Conservation (phyloP, 2,888 invertebrate genomes). For the Eupeodes latifasciatus region DNA sequence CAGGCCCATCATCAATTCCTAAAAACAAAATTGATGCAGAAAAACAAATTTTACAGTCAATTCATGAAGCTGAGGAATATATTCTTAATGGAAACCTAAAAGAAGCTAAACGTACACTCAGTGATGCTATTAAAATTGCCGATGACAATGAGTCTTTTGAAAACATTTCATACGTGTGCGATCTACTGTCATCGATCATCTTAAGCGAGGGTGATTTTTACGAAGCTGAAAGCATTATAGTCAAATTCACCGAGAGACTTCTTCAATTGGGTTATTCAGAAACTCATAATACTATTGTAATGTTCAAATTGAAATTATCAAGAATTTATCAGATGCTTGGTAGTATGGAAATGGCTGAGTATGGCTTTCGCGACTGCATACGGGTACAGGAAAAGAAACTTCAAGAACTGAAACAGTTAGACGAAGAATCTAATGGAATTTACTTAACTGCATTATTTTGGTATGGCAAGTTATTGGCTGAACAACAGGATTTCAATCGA, state of each 20-base stretch:
- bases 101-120: conserved; percentile 82
- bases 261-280: conserved; percentile 82
- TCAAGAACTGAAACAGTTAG: conserved; percentile 80
- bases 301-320: conserved; percentile 84
- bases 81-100: conserved; percentile 79
- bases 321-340: conserved; percentile 83
- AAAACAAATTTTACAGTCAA: conserved; percentile 69
- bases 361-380: conserved; percentile 84
- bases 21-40: conserved; percentile 62
- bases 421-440: conserved; percentile 83
- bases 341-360: conserved; percentile 82
- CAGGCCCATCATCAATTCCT: conserved; percentile 48
- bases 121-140: conserved; percentile 83
- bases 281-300: conserved; percentile 82
- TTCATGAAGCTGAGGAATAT: conserved; percentile 65
- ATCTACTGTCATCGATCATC: conserved; percentile 84
- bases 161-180: conserved; percentile 80
- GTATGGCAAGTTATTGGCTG: conserved; percentile 84
- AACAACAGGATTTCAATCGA: conserved; percentile 78
- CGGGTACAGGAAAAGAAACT: conserved; percentile 83
- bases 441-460: conserved; percentile 84
- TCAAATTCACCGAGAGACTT: conserved; percentile 83
- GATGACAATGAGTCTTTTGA: conserved; percentile 82
- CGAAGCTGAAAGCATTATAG: conserved; percentile 83
- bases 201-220: conserved; percentile 82